Evolutionary conservation across 2,113 vertebrate genomes (phyloP), one percentile per base, ranked within the genome.

Genomic region (Lepidothrix coronata): DNA sequence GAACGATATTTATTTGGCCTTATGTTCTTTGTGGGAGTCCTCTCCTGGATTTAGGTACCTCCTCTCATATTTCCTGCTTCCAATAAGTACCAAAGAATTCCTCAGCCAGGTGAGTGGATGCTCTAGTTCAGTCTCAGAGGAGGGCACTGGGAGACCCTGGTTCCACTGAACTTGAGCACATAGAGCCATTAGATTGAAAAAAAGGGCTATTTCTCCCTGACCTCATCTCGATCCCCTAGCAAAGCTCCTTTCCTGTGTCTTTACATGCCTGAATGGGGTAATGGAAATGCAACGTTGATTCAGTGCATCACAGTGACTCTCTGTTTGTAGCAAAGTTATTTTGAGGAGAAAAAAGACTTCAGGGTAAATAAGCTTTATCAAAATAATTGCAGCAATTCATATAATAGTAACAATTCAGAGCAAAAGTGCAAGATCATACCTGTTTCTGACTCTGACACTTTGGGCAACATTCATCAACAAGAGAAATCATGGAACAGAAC

Each of bases 361-460:
- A 39, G 54, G 19, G 46, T 76, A 67, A 75, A 33, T n/a, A 78
- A 55, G 13, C 8, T 68, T 82, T 83, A 72, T 30, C 39, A 61
- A 91, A 95, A 87, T 49, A 75, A 61, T 73, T 72, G 39, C 35
- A 91, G 41, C 43, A 55, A 78, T 86, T 89, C 43, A 18, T 35
- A 5, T 52, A 71, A 68, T n/a, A 82, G 33, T 73, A 89, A 89
- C 49, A 85, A 76, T 78, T 92, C 57, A 52, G 57, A 82, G 39
- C 52, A 87, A 31, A 78, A 74, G 33, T 61, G 33, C 28, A 49
- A 52, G 33, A 63, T 70, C 61, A 49, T 66, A 48, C 57, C 24
- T 61, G 17, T 46, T 95, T 49, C 81, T 66, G 63, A 1, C 30
- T 55, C 62, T 49, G 41, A 33, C 18, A 8, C 6, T 57, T 44